phyloP scores from a whole-genome alignment of 2,113 vertebrate species.

The Pomatostomus ruficeps region DNA sequence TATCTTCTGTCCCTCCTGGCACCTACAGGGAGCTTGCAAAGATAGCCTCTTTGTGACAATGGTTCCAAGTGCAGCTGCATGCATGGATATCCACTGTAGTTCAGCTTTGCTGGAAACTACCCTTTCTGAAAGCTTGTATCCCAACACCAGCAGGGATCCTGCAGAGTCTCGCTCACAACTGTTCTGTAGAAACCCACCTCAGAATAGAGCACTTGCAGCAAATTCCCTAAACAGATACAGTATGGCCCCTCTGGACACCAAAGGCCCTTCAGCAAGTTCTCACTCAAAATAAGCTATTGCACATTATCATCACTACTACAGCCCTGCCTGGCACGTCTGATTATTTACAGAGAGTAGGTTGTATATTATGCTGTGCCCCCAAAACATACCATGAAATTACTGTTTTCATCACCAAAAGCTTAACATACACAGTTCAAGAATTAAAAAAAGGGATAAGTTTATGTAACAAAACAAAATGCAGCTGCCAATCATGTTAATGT shows the following conservation, averaged over 20 bases:
- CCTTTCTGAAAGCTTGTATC: background rate
- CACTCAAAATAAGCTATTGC: background rate
- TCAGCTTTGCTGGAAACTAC: background rate
- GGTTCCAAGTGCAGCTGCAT: background rate
- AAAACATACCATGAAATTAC: background rate
- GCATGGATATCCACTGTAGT: background rate
- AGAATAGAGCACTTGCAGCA: background rate
- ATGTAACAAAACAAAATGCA: background rate
- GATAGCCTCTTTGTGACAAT: fast-evolving
- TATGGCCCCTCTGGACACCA: fast-evolving
- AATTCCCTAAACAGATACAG: background rate
- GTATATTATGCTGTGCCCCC: background rate
- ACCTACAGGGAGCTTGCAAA: background rate
- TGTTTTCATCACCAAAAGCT: background rate
- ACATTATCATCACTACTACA: background rate
- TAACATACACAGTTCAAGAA: background rate
- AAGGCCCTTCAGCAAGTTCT: background rate
- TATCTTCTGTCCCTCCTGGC: background rate
- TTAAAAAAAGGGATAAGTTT: background rate
- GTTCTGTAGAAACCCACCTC: background rate
- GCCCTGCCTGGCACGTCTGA: background rate
- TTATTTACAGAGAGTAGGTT: background rate
- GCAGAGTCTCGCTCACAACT: background rate
- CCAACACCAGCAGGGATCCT: background rate
- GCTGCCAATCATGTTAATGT: background rate